These are phyloP conservation scores for Enoplosus armatus DNA, from an alignment of 2,797 vertebrate species.

Conservation along the genomic window DNA sequence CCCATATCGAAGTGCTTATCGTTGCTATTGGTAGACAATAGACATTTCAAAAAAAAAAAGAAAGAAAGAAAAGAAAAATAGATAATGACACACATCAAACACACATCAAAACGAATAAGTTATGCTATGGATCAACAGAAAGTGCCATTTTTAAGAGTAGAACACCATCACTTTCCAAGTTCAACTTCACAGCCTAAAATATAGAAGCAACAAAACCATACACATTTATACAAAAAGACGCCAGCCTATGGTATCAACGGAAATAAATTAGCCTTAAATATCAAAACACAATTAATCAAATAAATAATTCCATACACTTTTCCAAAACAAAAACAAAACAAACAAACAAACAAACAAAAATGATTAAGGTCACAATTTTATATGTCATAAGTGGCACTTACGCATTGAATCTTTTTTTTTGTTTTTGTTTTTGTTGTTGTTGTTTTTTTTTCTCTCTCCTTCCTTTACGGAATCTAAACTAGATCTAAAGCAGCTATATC, in stretches of 20 bases:
- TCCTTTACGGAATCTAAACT: slow-evolving; percentile 75
- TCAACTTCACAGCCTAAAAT: slow-evolving; percentile 91
- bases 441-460: slow-evolving; percentile 57
- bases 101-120: slow-evolving; percentile 69
- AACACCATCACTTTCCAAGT: slow-evolving; percentile 86
- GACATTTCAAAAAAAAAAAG: slow-evolving; percentile 80
- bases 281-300: slow-evolving; percentile 77
- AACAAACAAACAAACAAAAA: too few relatives aligned
- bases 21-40: slow-evolving; percentile 81
- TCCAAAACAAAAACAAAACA: too few relatives aligned
- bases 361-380: slow-evolving; percentile 95
- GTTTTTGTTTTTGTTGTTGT: too few relatives aligned
- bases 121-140: slow-evolving; percentile 80
- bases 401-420: slow-evolving; percentile 73
- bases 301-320: slow-evolving; percentile 82
- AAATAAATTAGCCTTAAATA: slow-evolving; percentile 86
- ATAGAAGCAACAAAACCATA: slow-evolving; percentile 87
- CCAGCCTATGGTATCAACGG: slow-evolving; percentile 87
- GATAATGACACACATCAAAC: slow-evolving; percentile 77
- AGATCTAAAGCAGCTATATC: slow-evolving; percentile 83
- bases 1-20: slow-evolving; percentile 89
- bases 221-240: slow-evolving; percentile 91
- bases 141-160: slow-evolving; percentile 89
- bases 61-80: slow-evolving; percentile 86
- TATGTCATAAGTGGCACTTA: slow-evolving; percentile 89